Evolutionary conservation across 2,113 vertebrate genomes (phyloP), one percentile per base, ranked within the genome.

Genomic region (Chaetodon auriga): DNA sequence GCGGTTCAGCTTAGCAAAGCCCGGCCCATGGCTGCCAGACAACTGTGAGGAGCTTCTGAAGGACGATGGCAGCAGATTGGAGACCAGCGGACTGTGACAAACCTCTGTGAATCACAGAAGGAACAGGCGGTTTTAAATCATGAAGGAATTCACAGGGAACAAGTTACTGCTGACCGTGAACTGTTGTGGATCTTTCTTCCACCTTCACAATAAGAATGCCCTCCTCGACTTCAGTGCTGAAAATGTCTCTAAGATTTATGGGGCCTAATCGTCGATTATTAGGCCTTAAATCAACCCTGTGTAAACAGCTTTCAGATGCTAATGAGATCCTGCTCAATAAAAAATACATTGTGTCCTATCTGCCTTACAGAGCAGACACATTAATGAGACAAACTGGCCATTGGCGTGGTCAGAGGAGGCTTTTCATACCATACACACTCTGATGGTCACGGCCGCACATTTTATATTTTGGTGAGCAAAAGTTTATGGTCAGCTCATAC

Each of bases 11-110:
- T 97, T 98, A 46, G 96, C 97, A 77, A 96, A 97, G 87, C 95
- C 96, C 4, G 96, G 92, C 30, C 95, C 96, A 7, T 97, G 95
- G 49, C 93, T 94, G 83, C 91, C 93, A 51, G 92, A 95, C 82
- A 97, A 78, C 76, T 96, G 95, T 14, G 98, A 98, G n/a, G 97
- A 98, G 92, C 97, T 97, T 83, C 95, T 96, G 94, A 99, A 97
- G 49, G 97, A 96, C 68, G 95, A 89, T 48, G 95, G 95, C 48
- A 93, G 95, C 5, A 98, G 95, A 38, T 90, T 75, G 46, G 96
- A 96, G 5, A 97, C 94, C 77, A 99, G 83, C 0, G 96, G 95
- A 51, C 96, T 95, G 88, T 97, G 97, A 90, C 97, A 99, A 84
- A 95, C 96, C 90, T 98, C 98, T 96, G 80, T 45, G 68, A 83